These are phyloP conservation scores for Hermatobates lingyangjiaoensis DNA, from an alignment of 1,140 invertebrate genomes.

Conservation along the genomic window DNA sequence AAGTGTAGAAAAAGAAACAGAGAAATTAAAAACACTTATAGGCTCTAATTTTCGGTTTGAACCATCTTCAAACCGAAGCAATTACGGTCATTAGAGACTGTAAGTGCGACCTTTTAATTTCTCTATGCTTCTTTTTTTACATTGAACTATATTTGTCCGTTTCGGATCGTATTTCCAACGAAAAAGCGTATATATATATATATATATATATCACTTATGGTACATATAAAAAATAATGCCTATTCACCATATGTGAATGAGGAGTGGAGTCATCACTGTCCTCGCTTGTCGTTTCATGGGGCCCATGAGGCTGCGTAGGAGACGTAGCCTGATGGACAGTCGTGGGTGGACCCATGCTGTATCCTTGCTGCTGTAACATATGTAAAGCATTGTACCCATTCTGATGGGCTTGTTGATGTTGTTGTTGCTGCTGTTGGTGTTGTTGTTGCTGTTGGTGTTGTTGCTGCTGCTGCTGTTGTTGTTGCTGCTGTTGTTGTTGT, in stretches of 20 bases:
- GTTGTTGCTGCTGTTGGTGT: slow-evolving; percentile 25
- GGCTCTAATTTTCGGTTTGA: too few relatives aligned
- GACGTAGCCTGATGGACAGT: slow-evolving; percentile 28
- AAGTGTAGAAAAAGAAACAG: too few relatives aligned
- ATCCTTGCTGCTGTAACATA: slow-evolving; percentile 12
- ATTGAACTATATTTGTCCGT: too few relatives aligned
- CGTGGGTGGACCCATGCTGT: slow-evolving; percentile 17
- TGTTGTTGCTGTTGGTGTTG: too few relatives aligned
- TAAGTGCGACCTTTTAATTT: too few relatives aligned
- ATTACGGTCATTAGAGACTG: background rate
- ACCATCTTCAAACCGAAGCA: background rate
- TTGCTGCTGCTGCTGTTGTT: too few relatives aligned
- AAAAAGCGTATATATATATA: too few relatives aligned
- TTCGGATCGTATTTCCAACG: too few relatives aligned
- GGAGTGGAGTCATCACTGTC: slow-evolving; percentile 75
- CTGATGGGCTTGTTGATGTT: slow-evolving; percentile 27
- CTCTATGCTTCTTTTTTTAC: too few relatives aligned
- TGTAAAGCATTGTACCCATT: slow-evolving; percentile 2
- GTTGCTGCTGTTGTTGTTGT: too few relatives aligned
- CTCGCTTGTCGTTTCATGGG: slow-evolving; percentile 36
- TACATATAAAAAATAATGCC: background rate
- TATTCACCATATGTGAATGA: slow-evolving; percentile 38
- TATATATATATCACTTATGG: too few relatives aligned
- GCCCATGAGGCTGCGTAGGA: slow-evolving; percentile 32
- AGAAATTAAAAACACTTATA: too few relatives aligned